Evolutionary conservation across 2,888 invertebrate genomes (phyloP).

Genomic region (Halictus quadricinctus): DNA sequence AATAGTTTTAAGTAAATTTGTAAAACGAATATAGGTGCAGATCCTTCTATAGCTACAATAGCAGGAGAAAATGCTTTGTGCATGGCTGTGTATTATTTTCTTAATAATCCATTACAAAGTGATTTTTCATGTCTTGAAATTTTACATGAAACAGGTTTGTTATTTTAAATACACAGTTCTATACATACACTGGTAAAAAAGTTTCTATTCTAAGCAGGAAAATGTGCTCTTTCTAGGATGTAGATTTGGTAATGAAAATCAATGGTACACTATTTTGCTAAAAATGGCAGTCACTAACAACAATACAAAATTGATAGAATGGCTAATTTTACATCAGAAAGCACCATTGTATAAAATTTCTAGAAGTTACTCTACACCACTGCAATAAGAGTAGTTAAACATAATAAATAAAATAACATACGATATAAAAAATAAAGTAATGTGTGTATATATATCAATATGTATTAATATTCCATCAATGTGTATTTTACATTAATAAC

Average conservation of each 20-base stretch:
- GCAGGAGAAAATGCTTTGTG: constrained; percentile 60
- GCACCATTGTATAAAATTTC: neutral
- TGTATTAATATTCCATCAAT: neutral
- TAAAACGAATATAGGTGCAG: constrained; percentile 46
- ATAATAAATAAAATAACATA: neutral
- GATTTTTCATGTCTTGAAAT: constrained; percentile 53
- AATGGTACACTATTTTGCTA: constrained; percentile 41
- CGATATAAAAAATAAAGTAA: neutral
- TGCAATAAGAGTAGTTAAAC: neutral
- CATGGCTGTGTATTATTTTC: constrained; percentile 47
- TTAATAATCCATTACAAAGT: constrained; percentile 43
- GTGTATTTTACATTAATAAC: neutral
- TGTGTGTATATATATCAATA: neutral
- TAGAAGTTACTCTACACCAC: constrained; percentile 39
- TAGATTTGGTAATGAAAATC: constrained; percentile 23
- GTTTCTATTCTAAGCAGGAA: neutral
- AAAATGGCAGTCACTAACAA: constrained; percentile 36
- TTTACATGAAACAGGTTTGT: constrained; percentile 44
- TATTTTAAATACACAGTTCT: neutral
- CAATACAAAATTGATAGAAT: constrained; percentile 46
- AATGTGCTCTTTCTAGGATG: constrained; percentile 42
- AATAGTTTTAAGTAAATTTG: neutral
- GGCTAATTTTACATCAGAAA: constrained; percentile 48
- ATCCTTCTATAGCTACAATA: constrained; percentile 40
- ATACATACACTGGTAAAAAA: neutral